A percentile compares a stretch with the other conserved stretches of the same genome.
phyloP scores from a whole-genome alignment of 2,888 invertebrate species.

The Heliconius erato region DNA sequence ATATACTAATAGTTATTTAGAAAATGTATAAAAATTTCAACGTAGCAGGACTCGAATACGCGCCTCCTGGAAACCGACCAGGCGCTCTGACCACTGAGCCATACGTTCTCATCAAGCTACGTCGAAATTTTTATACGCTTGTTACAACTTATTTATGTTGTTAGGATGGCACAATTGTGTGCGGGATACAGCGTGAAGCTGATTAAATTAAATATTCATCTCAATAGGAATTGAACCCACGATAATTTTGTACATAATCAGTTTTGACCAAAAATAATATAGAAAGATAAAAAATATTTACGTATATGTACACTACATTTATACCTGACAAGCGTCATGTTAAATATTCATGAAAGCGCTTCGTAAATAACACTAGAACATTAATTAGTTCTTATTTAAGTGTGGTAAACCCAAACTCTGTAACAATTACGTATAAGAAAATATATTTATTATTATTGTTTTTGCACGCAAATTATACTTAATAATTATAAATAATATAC shows the following conservation, averaged over 20 bases:
- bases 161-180: too few relatives aligned
- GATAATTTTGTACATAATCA: background rate
- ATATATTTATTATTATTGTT: background rate
- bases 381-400: constrained; percentile 15
- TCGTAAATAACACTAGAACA: background rate
- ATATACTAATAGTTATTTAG: too few relatives aligned
- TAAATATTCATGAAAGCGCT: constrained; percentile 2
- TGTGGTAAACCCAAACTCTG: constrained; percentile 8
- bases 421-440: background rate
- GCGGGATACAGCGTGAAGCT: too few relatives aligned
- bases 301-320: background rate
- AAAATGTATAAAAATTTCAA: too few relatives aligned
- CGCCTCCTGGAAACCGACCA: too few relatives aligned
- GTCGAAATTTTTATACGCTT: too few relatives aligned
- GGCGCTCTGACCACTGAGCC: too few relatives aligned
- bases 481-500: background rate
- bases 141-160: too few relatives aligned
- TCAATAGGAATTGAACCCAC: background rate
- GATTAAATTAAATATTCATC: background rate
- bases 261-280: background rate
- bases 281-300: background rate
- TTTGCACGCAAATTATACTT: constrained; percentile 1
- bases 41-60: too few relatives aligned
- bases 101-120: too few relatives aligned
- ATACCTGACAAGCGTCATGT: background rate